phyloP scores from a whole-genome alignment of 2,888 invertebrate genomes.

The Leucoptera coffeella region DNA sequence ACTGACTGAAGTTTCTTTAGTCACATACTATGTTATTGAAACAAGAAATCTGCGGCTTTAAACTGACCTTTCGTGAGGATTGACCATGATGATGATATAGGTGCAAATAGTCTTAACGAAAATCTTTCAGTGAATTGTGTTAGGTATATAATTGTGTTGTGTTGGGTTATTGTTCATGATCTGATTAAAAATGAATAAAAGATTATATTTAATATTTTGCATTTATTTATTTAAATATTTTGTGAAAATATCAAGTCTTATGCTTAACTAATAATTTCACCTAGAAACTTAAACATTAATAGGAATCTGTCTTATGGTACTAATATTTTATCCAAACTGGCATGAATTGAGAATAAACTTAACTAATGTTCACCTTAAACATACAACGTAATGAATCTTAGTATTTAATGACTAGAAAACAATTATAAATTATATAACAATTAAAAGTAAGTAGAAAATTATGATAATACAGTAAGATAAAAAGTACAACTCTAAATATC shows the following conservation, averaged over 20 bases:
- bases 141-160: constrained; percentile 5
- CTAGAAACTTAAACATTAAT: constrained; percentile 15
- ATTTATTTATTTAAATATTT: background rate
- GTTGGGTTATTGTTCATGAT: constrained; percentile 1
- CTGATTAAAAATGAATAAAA: background rate
- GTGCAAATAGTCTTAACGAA: too few relatives aligned
- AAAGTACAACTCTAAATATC: constrained; percentile 20
- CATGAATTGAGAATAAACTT: too few relatives aligned
- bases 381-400: constrained; percentile 3
- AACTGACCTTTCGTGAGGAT: too few relatives aligned
- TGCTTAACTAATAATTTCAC: too few relatives aligned
- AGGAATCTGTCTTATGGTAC: constrained; percentile 47
- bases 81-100: too few relatives aligned
- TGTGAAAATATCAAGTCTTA: too few relatives aligned
- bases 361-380: background rate
- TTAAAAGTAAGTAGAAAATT: too few relatives aligned
- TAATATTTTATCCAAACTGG: constrained; percentile 15
- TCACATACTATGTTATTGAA: too few relatives aligned
- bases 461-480: too few relatives aligned
- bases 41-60: too few relatives aligned
- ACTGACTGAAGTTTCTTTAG: too few relatives aligned
- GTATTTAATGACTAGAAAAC: constrained; percentile 45
- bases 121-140: too few relatives aligned
- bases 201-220: background rate
- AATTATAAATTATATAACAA: constrained; percentile 20